Conservation (phyloP, 2,797 vertebrate genomes). For the Cossypha caffra region DNA sequence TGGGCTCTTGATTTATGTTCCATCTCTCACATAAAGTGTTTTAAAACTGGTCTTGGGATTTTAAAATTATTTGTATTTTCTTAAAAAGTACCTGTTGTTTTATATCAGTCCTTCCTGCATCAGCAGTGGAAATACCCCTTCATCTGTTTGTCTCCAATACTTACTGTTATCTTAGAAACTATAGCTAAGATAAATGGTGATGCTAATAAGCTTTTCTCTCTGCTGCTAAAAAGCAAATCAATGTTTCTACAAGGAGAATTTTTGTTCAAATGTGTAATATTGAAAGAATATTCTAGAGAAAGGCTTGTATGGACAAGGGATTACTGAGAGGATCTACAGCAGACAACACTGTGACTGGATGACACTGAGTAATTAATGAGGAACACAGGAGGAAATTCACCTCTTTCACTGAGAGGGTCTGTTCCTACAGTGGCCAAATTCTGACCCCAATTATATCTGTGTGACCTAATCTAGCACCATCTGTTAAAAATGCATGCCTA, state of each 20-base stretch:
- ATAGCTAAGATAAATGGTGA: not conserved
- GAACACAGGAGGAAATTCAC: conserved; percentile 23
- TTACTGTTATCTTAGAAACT: not conserved
- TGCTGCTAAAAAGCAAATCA: not conserved
- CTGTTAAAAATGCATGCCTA: conserved; percentile 19
- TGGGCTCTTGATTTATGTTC: not conserved
- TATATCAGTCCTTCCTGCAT: not conserved
- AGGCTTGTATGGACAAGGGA: not conserved
- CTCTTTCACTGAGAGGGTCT: not conserved
- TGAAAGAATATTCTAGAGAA: not conserved
- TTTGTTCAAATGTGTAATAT: not conserved
- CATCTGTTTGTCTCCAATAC: not conserved
- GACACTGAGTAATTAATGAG: conserved; percentile 49
- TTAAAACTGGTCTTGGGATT: not conserved
- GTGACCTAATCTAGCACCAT: conserved; percentile 41
- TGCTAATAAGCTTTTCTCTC: not conserved
- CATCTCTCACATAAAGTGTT: not conserved
- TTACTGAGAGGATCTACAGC: not conserved
- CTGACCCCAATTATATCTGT: conserved; percentile 40
- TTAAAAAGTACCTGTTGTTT: not conserved
- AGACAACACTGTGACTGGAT: not conserved
- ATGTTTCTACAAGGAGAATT: not conserved
- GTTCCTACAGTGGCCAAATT: conserved; percentile 17
- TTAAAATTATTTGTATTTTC: not conserved
- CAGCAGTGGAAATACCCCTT: not conserved